phyloP scores from a whole-genome alignment of 1,140 invertebrate genomes.

The Armadillidium nasatum region DNA sequence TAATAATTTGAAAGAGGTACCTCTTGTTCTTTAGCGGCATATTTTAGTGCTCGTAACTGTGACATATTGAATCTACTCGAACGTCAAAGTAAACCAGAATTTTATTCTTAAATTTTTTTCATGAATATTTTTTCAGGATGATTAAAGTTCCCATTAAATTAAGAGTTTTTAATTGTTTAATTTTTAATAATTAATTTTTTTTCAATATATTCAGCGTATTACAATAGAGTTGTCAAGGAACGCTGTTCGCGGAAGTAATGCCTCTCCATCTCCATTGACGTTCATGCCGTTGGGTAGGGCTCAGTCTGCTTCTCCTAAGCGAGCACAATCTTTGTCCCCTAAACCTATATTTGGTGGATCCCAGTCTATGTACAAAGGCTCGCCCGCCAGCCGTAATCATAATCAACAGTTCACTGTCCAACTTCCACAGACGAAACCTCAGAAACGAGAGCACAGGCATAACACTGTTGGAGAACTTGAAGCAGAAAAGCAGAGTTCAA shows the following conservation, averaged over 20 bases:
- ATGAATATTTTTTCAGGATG: too few relatives aligned
- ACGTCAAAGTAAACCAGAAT: too few relatives aligned
- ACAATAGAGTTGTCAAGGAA: constrained; percentile 36
- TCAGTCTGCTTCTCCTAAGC: constrained; percentile 34
- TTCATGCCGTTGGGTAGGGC: constrained; percentile 31
- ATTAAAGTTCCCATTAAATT: too few relatives aligned
- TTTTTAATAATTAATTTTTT: too few relatives aligned
- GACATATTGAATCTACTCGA: too few relatives aligned
- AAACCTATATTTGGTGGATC: neutral
- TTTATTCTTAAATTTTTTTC: too few relatives aligned
- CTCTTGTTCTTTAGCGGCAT: neutral
- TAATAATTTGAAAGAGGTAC: constrained; percentile 78
- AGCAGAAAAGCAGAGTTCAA: constrained; percentile 41
- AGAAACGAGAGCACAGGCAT: constrained; percentile 26
- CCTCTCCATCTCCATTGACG: constrained; percentile 8
- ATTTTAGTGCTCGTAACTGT: neutral
- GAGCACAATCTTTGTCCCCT: neutral
- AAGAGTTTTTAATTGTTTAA: too few relatives aligned
- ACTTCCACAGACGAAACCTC: constrained; percentile 35
- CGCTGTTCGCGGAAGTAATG: constrained; percentile 31
- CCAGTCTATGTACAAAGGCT: neutral
- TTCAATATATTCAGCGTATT: constrained; percentile 29
- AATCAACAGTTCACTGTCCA: constrained; percentile 31
- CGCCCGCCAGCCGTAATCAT: constrained; percentile 10
- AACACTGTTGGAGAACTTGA: constrained; percentile 42